Conservation (phyloP, 2,113 vertebrate species). For the Neopipo cinnamomea region DNA sequence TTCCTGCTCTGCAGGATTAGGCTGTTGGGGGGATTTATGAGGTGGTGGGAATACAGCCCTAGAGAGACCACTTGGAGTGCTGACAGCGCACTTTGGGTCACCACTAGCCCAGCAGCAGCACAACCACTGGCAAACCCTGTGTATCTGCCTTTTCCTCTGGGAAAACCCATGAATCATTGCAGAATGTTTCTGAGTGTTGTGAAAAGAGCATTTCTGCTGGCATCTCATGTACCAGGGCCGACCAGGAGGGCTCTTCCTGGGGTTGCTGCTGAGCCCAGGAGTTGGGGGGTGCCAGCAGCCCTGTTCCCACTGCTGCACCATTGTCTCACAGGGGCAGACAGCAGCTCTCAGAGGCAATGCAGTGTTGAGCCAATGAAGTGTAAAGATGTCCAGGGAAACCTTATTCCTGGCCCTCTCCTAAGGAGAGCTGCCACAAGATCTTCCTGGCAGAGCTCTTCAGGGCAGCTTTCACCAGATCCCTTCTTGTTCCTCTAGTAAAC, state of each 20-base stretch:
- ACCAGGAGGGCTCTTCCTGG: neutral
- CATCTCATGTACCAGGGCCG: rapidly evolving
- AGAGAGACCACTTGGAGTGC: neutral
- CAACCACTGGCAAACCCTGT: rapidly evolving
- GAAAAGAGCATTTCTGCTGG: neutral
- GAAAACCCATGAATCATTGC: neutral
- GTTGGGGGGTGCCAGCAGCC: neutral
- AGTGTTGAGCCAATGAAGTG: rapidly evolving
- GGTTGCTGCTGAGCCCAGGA: neutral
- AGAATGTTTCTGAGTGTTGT: neutral
- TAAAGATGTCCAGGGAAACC: neutral
- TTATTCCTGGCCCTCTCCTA: neutral
- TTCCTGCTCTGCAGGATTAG: neutral
- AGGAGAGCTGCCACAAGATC: neutral
- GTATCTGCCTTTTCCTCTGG: neutral
- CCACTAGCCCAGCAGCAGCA: neutral
- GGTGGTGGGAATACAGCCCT: neutral
- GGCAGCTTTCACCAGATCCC: neutral
- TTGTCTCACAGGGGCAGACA: neutral
- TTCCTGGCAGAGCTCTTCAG: neutral
- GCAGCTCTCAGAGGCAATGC: neutral
- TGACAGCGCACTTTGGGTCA: neutral
- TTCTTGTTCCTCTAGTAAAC: neutral
- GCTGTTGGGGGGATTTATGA: neutral
- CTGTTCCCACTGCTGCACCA: neutral